Evolutionary conservation across 2,113 vertebrate genomes (phyloP).

Genomic region (Planiliza haematocheilus): DNA sequence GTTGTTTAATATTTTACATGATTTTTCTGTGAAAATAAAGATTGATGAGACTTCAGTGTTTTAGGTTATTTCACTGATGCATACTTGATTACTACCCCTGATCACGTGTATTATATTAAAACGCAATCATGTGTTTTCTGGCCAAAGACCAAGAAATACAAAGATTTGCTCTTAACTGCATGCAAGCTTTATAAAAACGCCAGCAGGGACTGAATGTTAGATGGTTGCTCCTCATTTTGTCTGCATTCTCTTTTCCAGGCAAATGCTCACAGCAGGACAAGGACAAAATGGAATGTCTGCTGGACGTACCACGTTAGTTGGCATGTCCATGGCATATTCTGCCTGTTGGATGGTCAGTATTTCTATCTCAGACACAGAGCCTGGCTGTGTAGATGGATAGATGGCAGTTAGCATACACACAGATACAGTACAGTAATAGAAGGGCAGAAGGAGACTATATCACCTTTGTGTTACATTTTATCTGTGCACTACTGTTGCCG

Average conservation of each 20-base stretch:
- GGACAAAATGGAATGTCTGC: constrained; percentile 37
- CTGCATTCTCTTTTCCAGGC: constrained; percentile 16
- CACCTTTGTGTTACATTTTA: constrained; percentile 59
- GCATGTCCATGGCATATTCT: constrained; percentile 65
- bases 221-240: not conserved
- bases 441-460: constrained; percentile 31
- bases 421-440: too few species aligned
- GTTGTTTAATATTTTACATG: too few species aligned
- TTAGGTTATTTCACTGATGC: not conserved
- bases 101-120: not conserved
- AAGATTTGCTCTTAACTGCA: too few species aligned
- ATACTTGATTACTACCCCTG: not conserved
- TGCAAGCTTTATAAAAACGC: too few species aligned
- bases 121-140: too few species aligned
- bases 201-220: not conserved
- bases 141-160: too few species aligned
- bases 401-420: not conserved
- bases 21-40: too few species aligned
- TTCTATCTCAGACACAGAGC: constrained; percentile 47
- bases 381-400: constrained; percentile 30
- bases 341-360: constrained; percentile 40
- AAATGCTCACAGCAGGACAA: constrained; percentile 19
- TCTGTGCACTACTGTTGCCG: constrained; percentile 28
- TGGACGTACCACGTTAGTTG: constrained; percentile 29
- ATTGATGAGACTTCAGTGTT: too few species aligned